A percentile compares a stretch with the other conserved stretches of the same genome.
These are phyloP conservation scores for Morelia viridis DNA, from an alignment of 2,797 vertebrate species.

Conservation along the genomic window DNA sequence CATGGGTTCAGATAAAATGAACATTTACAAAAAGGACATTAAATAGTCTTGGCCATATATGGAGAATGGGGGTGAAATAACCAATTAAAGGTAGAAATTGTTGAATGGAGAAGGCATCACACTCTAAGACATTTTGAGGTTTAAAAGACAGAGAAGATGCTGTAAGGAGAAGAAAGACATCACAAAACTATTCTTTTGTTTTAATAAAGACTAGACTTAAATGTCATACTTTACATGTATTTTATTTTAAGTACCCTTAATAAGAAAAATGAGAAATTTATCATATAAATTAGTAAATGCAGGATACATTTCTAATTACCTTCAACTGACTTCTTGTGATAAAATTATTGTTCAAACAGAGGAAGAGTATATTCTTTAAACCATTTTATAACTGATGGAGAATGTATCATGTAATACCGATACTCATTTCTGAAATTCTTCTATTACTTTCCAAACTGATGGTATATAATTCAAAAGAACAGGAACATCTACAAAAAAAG, in stretches of 20 bases:
- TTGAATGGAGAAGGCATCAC: background rate
- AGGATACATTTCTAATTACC: background rate
- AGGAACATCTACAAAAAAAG: background rate
- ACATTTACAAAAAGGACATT: background rate
- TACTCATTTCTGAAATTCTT: background rate
- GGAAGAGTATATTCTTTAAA: background rate
- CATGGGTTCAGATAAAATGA: background rate
- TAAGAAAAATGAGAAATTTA: background rate
- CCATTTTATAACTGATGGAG: background rate
- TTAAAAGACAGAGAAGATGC: background rate
- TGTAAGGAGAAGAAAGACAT: background rate
- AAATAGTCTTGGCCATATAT: background rate
- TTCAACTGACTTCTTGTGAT: background rate
- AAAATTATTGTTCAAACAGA: background rate
- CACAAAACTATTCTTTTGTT: background rate
- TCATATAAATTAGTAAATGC: background rate
- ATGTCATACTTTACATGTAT: background rate
- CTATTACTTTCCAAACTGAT: background rate
- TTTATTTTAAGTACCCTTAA: background rate
- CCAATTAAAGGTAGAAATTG: background rate
- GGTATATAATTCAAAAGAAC: background rate
- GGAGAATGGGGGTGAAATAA: background rate
- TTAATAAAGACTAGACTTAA: background rate
- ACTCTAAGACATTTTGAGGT: background rate
- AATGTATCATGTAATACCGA: background rate